Conservation (phyloP, 2,888 invertebrate genomes). For the Leistus spinibarbis region DNA sequence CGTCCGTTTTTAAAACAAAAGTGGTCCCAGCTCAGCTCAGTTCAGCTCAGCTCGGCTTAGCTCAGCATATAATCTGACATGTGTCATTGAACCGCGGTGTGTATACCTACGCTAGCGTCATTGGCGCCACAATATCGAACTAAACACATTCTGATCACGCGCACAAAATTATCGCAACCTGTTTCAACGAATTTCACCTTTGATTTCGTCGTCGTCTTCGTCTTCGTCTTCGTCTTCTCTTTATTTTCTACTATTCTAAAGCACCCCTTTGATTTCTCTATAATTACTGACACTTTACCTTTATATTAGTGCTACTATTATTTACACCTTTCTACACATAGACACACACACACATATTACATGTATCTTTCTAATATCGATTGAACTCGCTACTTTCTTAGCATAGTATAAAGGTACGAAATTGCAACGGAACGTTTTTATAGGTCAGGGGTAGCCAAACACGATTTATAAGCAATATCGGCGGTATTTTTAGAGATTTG, state of each 20-base stretch:
- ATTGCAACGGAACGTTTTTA: background rate
- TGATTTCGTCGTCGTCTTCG: no score
- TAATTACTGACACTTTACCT: background rate
- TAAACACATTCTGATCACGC: background rate
- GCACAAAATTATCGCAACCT: background rate
- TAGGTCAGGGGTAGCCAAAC: background rate
- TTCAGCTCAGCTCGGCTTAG: no score
- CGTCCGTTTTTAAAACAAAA: background rate
- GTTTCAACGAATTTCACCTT: background rate
- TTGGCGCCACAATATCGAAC: background rate
- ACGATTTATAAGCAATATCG: background rate
- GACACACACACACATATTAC: no score
- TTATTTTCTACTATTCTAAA: background rate
- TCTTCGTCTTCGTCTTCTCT: no score
- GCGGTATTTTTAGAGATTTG: background rate
- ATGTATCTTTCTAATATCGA: background rate
- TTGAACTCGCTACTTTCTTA: background rate
- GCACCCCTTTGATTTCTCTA: background rate
- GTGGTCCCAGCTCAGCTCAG: background rate
- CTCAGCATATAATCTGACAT: background rate
- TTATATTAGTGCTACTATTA: background rate
- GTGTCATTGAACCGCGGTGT: background rate
- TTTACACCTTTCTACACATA: background rate
- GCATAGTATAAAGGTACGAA: background rate
- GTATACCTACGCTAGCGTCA: background rate